Base-by-base conservation (phyloP, 2,797 vertebrate genomes). In the Microctenopoma lineatum region DNA sequence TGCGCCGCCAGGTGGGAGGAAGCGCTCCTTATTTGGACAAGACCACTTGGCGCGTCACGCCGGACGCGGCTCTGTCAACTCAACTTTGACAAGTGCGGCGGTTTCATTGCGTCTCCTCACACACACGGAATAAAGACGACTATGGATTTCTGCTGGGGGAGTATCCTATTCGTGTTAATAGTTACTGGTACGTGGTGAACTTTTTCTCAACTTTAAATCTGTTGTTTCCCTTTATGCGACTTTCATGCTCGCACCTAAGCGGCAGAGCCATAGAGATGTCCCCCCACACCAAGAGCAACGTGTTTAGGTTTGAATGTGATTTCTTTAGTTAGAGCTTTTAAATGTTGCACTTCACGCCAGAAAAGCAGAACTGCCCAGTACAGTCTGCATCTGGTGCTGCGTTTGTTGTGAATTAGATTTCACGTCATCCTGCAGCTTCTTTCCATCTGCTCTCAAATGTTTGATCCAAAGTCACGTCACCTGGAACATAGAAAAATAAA, bases 121-220 rank as follows among this genome's bases (percentile, higher is more conserved):
- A 26, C 77, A 25, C 47, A 72, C 64, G 75, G 71, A 58, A 53
- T 78, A 55, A 81, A 70, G 61, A 32, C 46, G 14, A 83, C 73
- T 57, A 92, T 91, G 91, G 87, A 80, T 58, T 12, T 36, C 72
- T 4, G 54, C 55, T 78, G 70, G 65, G 12, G 64, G 8, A 72
- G 27, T 3, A 6, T 81, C n/a, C 34, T 84, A 64, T 77, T 88
- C 13, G 27, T 55, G 5, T 0, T 81, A 2, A 0, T 77, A 1
- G 13, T 86, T 46, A 45, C 86, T 1, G 9, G 91, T 92, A 56
- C 90, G 91, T 89, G 59, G 6, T 11, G 8, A 45, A 18, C 27
- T 53, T 38, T 0, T 55, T 32, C 11, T 34, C 32, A 3, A 44
- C 25, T 45, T 62, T 56, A 14, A 39, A n/a, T 4, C 0, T 39